phyloP scores from a whole-genome alignment of 2,797 vertebrate species.

The Xerus rutilus region DNA sequence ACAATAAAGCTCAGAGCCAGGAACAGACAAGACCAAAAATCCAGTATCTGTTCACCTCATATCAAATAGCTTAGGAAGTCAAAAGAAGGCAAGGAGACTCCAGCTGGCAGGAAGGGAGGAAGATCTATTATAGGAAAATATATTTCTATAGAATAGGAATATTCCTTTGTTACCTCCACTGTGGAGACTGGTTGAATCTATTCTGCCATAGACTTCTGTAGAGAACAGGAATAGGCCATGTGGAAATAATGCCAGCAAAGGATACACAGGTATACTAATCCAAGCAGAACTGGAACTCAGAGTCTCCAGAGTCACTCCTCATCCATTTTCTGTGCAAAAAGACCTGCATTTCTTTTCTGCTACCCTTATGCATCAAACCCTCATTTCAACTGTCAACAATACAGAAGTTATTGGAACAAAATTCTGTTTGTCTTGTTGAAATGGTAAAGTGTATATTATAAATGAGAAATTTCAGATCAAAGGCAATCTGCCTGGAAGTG shows the following conservation, averaged over 20 bases:
- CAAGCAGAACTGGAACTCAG: background rate
- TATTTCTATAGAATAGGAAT: background rate
- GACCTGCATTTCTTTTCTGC: conserved; percentile 39
- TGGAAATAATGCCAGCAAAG: background rate
- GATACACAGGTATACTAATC: background rate
- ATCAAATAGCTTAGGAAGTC: conserved; percentile 12
- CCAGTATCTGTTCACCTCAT: background rate
- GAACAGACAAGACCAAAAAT: background rate
- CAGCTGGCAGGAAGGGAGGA: background rate
- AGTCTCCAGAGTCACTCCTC: background rate
- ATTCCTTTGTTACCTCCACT: background rate
- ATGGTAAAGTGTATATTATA: conserved; percentile 75
- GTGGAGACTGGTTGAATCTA: background rate
- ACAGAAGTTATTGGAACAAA: conserved; percentile 73
- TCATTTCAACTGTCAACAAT: conserved; percentile 64
- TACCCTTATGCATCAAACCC: conserved; percentile 23
- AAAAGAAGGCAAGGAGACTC: conserved; percentile 44
- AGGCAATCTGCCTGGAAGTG: conserved; percentile 74
- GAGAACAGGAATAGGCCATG: background rate
- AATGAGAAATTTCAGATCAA: conserved; percentile 80
- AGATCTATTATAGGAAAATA: background rate
- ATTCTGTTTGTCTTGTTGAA: conserved; percentile 69
- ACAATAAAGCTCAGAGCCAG: conserved; percentile 32
- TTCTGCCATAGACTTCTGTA: background rate
- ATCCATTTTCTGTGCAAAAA: background rate